phyloP scores from a whole-genome alignment of 2,113 vertebrate species.

The Aegotheles bennettii region DNA sequence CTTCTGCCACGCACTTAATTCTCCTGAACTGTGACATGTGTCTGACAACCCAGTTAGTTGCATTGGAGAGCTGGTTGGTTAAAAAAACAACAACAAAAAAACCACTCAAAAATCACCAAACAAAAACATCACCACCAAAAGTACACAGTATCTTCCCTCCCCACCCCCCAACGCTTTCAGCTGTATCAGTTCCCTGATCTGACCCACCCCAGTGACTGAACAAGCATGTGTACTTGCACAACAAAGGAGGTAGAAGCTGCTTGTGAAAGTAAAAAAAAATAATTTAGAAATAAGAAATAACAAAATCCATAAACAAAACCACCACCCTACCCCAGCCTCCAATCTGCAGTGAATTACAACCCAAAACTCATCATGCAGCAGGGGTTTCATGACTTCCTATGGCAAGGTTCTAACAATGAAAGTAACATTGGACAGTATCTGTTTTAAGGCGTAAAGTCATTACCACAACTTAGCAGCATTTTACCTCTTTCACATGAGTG shows the following conservation, averaged over 20 bases:
- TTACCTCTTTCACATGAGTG: conserved; percentile 96
- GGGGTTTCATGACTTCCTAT: neutral
- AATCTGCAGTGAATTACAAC: neutral
- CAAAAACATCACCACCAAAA: neutral
- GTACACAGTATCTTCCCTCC: neutral
- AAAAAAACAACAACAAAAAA: neutral
- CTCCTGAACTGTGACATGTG: neutral
- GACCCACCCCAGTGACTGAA: neutral
- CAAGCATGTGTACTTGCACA: neutral
- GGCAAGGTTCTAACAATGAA: neutral
- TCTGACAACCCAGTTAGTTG: neutral
- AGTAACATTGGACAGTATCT: accelerated
- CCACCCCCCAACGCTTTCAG: neutral
- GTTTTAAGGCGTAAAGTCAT: neutral
- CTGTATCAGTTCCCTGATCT: neutral
- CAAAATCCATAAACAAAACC: neutral
- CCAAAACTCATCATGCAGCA: neutral
- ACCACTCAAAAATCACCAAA: neutral
- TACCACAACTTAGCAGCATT: neutral
- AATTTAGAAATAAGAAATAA: neutral
- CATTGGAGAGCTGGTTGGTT: neutral
- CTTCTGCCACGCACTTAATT: neutral
- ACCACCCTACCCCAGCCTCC: neutral
- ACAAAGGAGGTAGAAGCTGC: neutral
- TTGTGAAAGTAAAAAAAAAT: neutral